These are phyloP conservation scores for Caracal caracal DNA, from an alignment of 2,113 vertebrate genomes.

Conservation along the genomic window DNA sequence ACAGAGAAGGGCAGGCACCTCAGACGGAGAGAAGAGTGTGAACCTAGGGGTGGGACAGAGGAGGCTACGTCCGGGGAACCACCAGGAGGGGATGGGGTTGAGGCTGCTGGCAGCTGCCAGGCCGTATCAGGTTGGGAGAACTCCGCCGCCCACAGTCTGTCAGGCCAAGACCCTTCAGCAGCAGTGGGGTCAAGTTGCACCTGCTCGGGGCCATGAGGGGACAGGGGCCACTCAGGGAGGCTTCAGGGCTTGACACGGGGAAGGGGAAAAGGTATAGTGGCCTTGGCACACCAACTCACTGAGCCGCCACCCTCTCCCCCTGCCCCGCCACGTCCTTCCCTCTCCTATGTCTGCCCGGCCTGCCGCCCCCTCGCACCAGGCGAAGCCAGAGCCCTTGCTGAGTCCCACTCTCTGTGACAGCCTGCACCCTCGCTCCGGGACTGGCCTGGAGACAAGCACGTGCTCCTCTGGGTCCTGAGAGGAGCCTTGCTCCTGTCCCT, in stretches of 20 bases:
- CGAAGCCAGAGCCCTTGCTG: background rate
- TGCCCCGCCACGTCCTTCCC: fast-evolving
- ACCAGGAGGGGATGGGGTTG: background rate
- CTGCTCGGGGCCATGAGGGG: background rate
- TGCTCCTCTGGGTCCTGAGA: fast-evolving
- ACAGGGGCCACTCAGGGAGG: background rate
- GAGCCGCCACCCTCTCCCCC: background rate
- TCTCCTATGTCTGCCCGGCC: fast-evolving
- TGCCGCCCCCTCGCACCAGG: background rate
- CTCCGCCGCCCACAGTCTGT: background rate
- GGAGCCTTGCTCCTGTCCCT: background rate
- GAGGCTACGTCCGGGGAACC: fast-evolving
- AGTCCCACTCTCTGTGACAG: background rate
- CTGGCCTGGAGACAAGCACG: fast-evolving
- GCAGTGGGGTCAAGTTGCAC: background rate
- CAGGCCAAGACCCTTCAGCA: background rate
- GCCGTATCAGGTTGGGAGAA: background rate
- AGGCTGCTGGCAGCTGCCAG: background rate
- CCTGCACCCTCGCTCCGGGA: background rate
- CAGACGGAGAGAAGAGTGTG: background rate
- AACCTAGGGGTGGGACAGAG: background rate
- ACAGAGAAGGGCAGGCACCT: background rate
- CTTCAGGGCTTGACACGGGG: background rate
- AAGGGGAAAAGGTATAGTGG: background rate
- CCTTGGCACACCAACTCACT: background rate